These are phyloP conservation scores for Microcebus tavaratra DNA, from an alignment of 2,113 vertebrate species.

Conservation along the genomic window DNA sequence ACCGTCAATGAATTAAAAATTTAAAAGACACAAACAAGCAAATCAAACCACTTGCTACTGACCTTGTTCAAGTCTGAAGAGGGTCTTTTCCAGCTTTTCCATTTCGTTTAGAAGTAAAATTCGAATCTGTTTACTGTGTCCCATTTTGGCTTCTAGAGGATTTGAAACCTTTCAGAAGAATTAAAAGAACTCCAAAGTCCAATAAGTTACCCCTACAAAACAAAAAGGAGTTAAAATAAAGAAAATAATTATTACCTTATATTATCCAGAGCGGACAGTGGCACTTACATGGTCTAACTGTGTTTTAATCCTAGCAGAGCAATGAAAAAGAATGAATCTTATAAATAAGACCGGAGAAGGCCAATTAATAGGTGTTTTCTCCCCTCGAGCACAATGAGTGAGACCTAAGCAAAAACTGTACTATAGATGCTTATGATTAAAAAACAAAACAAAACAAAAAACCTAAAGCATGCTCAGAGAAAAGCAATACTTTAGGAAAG, in stretches of 20 bases:
- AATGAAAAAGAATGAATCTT: neutral
- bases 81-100: slow-evolving; percentile 91
- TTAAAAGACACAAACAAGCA: neutral
- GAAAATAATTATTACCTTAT: neutral
- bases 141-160: slow-evolving; percentile 82
- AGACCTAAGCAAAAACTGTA: neutral
- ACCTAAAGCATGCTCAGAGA: neutral
- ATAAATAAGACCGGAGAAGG: neutral
- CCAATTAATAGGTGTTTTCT: neutral
- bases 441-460: neutral
- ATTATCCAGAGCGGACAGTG: neutral
- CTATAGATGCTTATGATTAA: neutral
- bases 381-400: neutral
- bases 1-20: neutral
- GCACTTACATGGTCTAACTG: slow-evolving; percentile 71
- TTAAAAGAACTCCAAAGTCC: slow-evolving; percentile 51
- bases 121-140: slow-evolving; percentile 85
- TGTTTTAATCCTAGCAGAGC: slow-evolving; percentile 26
- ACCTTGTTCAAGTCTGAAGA: slow-evolving; percentile 95
- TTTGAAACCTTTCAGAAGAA: slow-evolving; percentile 74
- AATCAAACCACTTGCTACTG: slow-evolving; percentile 37
- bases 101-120: slow-evolving; percentile 89
- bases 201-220: slow-evolving; percentile 71
- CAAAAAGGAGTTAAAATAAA: slow-evolving; percentile 57
- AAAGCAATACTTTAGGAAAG: neutral